Evolutionary conservation across 2,797 vertebrate species (phyloP).

Genomic region (Distichodus sexfasciatus): DNA sequence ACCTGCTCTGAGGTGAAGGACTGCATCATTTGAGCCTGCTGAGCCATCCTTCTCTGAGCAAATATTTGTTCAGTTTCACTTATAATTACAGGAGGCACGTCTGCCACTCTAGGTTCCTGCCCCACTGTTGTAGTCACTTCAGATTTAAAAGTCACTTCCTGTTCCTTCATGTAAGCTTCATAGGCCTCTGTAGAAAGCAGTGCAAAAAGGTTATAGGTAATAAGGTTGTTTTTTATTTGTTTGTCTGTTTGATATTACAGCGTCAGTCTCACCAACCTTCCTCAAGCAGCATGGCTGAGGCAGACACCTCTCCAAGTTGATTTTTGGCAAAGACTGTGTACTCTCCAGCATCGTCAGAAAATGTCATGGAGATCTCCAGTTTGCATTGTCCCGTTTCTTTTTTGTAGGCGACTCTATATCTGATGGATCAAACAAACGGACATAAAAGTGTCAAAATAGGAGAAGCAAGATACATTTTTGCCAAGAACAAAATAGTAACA

Average conservation of each 20-base stretch:
- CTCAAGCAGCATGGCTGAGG: conserved; percentile 84
- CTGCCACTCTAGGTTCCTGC: conserved; percentile 82
- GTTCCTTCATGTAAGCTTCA: conserved; percentile 83
- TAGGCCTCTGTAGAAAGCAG: conserved; percentile 82
- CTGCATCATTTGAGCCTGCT: conserved; percentile 81
- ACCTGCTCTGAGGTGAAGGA: conserved; percentile 88
- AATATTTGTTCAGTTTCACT: conserved; percentile 84
- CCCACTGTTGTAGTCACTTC: conserved; percentile 80
- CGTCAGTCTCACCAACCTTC: conserved; percentile 78
- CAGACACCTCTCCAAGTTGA: conserved; percentile 86
- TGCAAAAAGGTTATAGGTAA: no score
- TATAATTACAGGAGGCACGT: conserved; percentile 73
- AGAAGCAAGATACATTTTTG: conserved; percentile 76
- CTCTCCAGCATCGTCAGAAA: conserved; percentile 95
- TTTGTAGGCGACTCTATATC: conserved; percentile 82
- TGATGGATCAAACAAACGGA: conserved; percentile 72
- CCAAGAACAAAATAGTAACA: conserved; percentile 71
- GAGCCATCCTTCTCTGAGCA: conserved; percentile 82
- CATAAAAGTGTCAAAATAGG: conserved; percentile 73
- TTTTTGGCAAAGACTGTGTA: conserved; percentile 89
- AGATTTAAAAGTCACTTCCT: conserved; percentile 81
- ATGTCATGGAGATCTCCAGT: conserved; percentile 98
- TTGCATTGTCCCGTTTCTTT: conserved; percentile 91
- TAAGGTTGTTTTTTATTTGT: neutral
- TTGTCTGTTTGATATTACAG: neutral